These are phyloP conservation scores for Sebastes goodei DNA, from an alignment of 2,797 vertebrate genomes.

Conservation along the genomic window DNA sequence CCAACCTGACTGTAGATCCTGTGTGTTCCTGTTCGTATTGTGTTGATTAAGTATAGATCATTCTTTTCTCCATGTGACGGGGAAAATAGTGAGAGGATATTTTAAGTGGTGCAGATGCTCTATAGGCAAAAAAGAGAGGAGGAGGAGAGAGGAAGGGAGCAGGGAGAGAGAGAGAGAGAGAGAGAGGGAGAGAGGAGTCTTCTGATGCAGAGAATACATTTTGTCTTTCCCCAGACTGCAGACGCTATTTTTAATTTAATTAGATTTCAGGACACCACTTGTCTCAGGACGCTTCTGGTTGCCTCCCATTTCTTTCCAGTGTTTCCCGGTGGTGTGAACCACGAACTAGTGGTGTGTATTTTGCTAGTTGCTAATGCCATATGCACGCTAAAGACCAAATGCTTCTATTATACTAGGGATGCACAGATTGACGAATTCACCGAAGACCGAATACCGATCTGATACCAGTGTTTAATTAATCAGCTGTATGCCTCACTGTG, in stretches of 20 bases:
- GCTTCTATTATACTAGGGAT: not conserved
- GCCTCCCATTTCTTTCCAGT: constrained; percentile 46
- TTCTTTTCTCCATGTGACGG: not conserved
- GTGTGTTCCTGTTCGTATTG: not conserved
- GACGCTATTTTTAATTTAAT: constrained; percentile 75
- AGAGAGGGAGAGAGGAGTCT: constrained; percentile 15
- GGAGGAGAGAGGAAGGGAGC: too few relatives aligned
- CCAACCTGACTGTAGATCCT: constrained; percentile 7
- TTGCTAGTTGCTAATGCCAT: not conserved
- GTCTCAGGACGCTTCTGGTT: constrained; percentile 55
- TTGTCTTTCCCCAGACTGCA: constrained; percentile 64
- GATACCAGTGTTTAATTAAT: too few relatives aligned
- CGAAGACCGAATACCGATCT: too few relatives aligned
- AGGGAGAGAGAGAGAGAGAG: too few relatives aligned
- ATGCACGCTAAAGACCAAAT: not conserved
- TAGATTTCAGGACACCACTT: constrained; percentile 70
- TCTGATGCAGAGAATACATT: constrained; percentile 58
- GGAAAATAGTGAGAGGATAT: constrained; percentile 21
- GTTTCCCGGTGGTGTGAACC: constrained; percentile 47
- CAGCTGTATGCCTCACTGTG: too few relatives aligned
- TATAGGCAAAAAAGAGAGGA: constrained; percentile 2
- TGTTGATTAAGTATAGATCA: constrained; percentile 12
- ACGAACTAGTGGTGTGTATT: not conserved
- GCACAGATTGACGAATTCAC: too few relatives aligned
- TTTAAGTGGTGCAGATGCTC: constrained; percentile 25